These are phyloP conservation scores for Taphrorychus bicolor DNA, from an alignment of 2,888 invertebrate genomes.

Conservation along the genomic window DNA sequence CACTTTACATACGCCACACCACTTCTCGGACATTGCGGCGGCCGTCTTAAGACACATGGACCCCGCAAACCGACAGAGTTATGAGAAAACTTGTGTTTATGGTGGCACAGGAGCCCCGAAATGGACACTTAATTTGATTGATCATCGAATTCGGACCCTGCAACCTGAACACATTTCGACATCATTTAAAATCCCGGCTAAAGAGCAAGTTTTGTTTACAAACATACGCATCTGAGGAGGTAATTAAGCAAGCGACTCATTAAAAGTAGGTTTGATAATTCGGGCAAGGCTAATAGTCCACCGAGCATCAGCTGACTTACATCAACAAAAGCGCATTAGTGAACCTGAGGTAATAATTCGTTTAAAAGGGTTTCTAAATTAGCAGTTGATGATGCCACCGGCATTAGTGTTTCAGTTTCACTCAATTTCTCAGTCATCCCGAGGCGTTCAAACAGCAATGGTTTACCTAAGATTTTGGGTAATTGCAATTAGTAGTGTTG, in stretches of 20 bases:
- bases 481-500: neutral
- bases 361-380: constrained; percentile 61
- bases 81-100: constrained; percentile 34
- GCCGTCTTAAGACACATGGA: constrained; percentile 54
- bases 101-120: neutral
- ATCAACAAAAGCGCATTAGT: constrained; percentile 59
- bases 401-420: constrained; percentile 30
- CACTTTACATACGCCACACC: constrained; percentile 54
- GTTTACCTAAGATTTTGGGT: neutral
- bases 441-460: constrained; percentile 26
- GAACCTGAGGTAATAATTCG: constrained; percentile 59
- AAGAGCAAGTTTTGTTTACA: constrained; percentile 9
- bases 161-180: neutral
- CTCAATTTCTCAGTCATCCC: constrained; percentile 33
- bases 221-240: constrained; percentile 13
- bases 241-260: constrained; percentile 26
- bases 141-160: neutral
- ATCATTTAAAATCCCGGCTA: neutral
- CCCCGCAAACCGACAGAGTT: constrained; percentile 32
- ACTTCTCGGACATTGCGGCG: constrained; percentile 49
- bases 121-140: neutral
- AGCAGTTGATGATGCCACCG: constrained; percentile 59
- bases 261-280: constrained; percentile 26
- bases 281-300: constrained; percentile 30
- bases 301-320: constrained; percentile 46